Evolutionary conservation across 2,113 vertebrate genomes (phyloP).

Genomic region (Gorilla gorilla): DNA sequence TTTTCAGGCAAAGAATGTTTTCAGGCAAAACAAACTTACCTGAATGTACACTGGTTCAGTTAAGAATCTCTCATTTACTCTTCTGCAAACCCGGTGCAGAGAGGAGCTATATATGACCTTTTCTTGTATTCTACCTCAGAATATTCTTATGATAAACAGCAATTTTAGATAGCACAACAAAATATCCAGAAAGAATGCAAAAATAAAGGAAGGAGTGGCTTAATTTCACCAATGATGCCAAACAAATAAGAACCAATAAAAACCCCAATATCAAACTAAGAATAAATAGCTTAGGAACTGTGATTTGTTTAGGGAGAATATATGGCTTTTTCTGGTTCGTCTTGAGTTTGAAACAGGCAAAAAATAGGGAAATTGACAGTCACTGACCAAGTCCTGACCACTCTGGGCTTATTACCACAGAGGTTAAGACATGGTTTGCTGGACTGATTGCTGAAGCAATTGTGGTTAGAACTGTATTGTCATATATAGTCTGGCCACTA

Average conservation of each 20-base stretch:
- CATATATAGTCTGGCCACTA: not conserved
- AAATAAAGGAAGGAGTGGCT: not conserved
- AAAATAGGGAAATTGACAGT: not conserved
- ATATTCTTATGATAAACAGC: not conserved
- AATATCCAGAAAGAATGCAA: not conserved
- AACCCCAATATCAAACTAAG: not conserved
- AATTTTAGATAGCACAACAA: not conserved
- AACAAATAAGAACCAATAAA: not conserved
- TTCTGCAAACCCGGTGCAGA: not conserved
- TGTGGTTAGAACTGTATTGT: not conserved
- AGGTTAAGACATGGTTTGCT: not conserved
- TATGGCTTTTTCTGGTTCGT: not conserved
- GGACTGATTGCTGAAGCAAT: not conserved
- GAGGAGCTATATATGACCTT: not conserved
- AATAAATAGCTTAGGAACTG: not conserved
- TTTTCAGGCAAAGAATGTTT: too few species aligned
- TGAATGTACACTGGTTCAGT: not conserved
- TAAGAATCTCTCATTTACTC: not conserved
- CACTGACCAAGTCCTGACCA: not conserved
- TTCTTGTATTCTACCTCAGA: not conserved
- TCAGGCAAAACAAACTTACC: not conserved
- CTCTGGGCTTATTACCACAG: not conserved
- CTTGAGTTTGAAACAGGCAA: not conserved
- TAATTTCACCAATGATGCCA: not conserved
- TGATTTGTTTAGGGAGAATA: not conserved